These are phyloP conservation scores for Poeciliopsis occidentalis DNA, from an alignment of 2,113 vertebrate genomes.

Conservation along the genomic window DNA sequence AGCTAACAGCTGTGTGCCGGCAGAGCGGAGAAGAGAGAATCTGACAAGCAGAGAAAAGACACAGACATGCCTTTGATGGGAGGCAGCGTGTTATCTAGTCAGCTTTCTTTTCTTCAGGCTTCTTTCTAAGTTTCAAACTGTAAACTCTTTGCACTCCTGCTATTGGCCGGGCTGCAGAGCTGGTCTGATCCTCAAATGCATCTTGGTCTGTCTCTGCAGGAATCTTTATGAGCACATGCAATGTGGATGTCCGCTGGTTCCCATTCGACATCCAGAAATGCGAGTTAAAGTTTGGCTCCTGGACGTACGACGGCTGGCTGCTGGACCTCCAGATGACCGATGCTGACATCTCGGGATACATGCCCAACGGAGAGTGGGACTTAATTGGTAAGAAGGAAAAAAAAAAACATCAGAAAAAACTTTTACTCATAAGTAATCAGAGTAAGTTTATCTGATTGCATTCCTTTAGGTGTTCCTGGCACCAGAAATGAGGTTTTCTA, in stretches of 20 bases:
- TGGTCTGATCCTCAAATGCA: conserved; percentile 4
- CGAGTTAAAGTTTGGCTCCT: conserved; percentile 84
- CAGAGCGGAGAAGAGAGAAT: conserved; percentile 14
- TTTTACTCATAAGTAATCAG: background rate
- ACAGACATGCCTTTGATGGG: conserved; percentile 30
- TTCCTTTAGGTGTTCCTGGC: conserved; percentile 76
- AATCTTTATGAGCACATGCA: conserved; percentile 85
- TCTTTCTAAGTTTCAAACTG: conserved; percentile 27
- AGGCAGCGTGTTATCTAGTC: conserved; percentile 30
- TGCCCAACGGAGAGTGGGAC: conserved; percentile 85
- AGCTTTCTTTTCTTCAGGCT: conserved; percentile 8
- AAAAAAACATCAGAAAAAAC: background rate
- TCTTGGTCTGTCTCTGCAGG: conserved; percentile 22
- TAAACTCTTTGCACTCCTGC: conserved; percentile 18
- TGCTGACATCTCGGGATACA: conserved; percentile 80
- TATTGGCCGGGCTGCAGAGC: conserved; percentile 1
- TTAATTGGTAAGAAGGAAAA: conserved; percentile 76
- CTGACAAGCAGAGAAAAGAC: conserved; percentile 16
- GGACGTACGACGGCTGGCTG: conserved; percentile 84
- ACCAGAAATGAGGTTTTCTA: conserved; percentile 75
- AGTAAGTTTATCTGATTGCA: background rate
- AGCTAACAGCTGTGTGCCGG: conserved; percentile 24
- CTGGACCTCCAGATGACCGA: conserved; percentile 84
- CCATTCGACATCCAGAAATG: conserved; percentile 84
- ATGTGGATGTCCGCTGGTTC: conserved; percentile 85